Percentiles rank a stretch among this genome's conserved stretches.
Evolutionary conservation across 1,140 invertebrate species (phyloP).

Genomic region (Bombus balteatus): DNA sequence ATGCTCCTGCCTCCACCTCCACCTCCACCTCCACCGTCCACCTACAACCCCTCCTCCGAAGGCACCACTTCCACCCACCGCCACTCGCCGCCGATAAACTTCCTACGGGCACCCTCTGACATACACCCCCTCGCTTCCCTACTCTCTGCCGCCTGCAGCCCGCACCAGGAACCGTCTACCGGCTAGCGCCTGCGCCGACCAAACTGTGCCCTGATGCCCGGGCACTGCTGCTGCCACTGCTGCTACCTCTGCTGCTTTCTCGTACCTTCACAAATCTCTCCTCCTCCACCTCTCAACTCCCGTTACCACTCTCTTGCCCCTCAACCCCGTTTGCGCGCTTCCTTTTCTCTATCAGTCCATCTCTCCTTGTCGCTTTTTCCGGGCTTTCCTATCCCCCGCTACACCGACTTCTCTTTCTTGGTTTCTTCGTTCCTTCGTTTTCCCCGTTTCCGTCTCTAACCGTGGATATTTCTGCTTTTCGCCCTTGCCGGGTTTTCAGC

Average conservation of each 20-base stretch:
- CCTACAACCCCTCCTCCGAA: slow-evolving; percentile 45
- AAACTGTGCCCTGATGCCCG: slow-evolving; percentile 78
- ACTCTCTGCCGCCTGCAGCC: slow-evolving; percentile 68
- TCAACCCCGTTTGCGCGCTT: slow-evolving; percentile 5
- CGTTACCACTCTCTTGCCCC: slow-evolving; percentile 7
- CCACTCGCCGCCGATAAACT: slow-evolving; percentile 68
- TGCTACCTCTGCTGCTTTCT: slow-evolving; percentile 64
- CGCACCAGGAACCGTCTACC: slow-evolving; percentile 63
- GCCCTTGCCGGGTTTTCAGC: neutral
- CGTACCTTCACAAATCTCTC: slow-evolving; percentile 72
- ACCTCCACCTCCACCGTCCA: slow-evolving; percentile 54
- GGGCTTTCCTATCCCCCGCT: neutral
- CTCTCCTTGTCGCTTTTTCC: slow-evolving; percentile 20
- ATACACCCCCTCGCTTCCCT: slow-evolving; percentile 48
- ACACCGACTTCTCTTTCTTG: neutral
- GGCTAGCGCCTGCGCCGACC: slow-evolving; percentile 69
- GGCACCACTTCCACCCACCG: slow-evolving; percentile 52
- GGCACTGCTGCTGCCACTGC: slow-evolving; percentile 72
- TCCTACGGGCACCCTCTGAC: slow-evolving; percentile 66
- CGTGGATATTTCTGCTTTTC: neutral
- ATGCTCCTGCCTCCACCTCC: slow-evolving; percentile 70
- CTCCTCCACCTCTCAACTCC: slow-evolving; percentile 2
- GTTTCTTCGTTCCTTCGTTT: slow-evolving; percentile 6
- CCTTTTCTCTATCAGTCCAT: slow-evolving; percentile 22
- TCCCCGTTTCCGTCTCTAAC: neutral